phyloP scores from a whole-genome alignment of 2,888 invertebrate species.

The Papilio gigon region DNA sequence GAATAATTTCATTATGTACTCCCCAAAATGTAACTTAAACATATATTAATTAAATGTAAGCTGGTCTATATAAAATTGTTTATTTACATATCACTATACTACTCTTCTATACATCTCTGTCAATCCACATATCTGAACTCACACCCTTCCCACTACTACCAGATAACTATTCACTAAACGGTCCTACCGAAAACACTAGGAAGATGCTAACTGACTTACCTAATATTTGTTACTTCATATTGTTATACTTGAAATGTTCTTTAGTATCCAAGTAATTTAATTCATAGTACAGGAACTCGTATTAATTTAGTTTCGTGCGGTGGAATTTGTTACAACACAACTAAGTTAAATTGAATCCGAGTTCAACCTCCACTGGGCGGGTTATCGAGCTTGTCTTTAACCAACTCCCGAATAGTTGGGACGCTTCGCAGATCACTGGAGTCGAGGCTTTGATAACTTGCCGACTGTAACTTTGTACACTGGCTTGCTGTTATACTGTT shows the following conservation, averaged over 20 bases:
- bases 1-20: not conserved
- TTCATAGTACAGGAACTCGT: not conserved
- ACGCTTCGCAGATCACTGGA: conserved; percentile 9
- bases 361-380: conserved; percentile 43
- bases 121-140: too few relatives aligned
- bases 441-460: conserved; percentile 19
- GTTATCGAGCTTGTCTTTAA: conserved; percentile 40
- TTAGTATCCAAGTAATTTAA: not conserved
- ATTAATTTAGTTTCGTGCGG: conserved; percentile 8
- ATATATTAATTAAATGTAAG: not conserved
- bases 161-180: too few relatives aligned
- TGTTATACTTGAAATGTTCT: not conserved
- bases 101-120: too few relatives aligned
- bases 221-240: too few relatives aligned
- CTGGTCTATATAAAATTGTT: not conserved
- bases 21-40: not conserved
- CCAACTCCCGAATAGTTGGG: conserved; percentile 46
- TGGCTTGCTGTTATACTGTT: conserved; percentile 11
- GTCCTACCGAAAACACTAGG: too few relatives aligned
- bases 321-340: conserved; percentile 25
- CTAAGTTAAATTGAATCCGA: conserved; percentile 52
- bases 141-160: too few relatives aligned
- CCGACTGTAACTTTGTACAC: conserved; percentile 5
- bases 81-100: too few relatives aligned
- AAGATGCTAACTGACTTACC: too few relatives aligned